phyloP scores from a whole-genome alignment of 2,113 vertebrate species.

The Vidua chalybeata region DNA sequence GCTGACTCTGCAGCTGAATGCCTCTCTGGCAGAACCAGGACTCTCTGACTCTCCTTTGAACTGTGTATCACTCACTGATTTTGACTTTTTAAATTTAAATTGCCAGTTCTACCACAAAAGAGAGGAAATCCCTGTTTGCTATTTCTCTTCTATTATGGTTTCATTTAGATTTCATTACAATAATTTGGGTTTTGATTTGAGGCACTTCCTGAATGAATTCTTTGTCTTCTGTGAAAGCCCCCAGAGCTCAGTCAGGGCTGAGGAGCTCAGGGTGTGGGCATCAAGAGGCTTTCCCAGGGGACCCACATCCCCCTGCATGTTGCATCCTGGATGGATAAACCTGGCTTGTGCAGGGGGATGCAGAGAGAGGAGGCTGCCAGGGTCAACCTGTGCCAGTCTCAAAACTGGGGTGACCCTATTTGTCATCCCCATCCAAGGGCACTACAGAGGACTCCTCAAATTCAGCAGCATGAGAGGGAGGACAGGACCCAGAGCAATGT shows the following conservation, averaged over 20 bases:
- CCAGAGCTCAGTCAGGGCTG: not conserved
- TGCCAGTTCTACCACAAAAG: not conserved
- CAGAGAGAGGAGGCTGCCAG: not conserved
- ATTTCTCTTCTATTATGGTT: not conserved
- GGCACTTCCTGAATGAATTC: not conserved
- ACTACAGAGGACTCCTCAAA: no score
- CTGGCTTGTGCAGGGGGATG: not conserved
- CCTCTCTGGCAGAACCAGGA: not conserved
- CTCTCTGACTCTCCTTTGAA: not conserved
- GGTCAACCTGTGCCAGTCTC: not conserved
- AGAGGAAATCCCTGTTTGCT: constrained; percentile 10
- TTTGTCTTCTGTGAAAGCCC: not conserved
- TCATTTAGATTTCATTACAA: constrained; percentile 12
- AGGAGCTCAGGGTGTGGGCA: not conserved
- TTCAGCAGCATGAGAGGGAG: no score
- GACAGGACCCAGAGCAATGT: not conserved
- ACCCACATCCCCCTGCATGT: not conserved
- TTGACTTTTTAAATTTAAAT: not conserved
- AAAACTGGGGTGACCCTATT: not conserved
- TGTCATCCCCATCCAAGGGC: not conserved
- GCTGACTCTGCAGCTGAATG: not conserved
- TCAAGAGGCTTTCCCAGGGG: not conserved
- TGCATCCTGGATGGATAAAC: not conserved
- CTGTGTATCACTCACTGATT: not conserved
- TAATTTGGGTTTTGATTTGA: not conserved